These are phyloP conservation scores for Dinomys branickii DNA, from an alignment of 2,113 vertebrate species.

Conservation along the genomic window DNA sequence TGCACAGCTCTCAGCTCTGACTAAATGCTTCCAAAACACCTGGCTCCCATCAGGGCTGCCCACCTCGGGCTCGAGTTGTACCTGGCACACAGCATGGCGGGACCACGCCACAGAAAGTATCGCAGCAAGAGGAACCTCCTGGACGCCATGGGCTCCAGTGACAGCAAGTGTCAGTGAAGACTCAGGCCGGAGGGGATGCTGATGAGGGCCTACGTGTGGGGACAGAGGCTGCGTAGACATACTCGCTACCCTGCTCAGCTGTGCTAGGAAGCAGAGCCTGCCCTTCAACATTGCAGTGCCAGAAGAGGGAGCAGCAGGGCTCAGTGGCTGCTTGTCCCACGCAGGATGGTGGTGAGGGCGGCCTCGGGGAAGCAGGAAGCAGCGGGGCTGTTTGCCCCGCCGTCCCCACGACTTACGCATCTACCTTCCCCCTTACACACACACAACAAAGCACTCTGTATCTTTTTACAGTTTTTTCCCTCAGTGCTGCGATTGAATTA, in stretches of 20 bases:
- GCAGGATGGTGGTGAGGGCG: background rate
- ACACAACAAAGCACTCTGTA: background rate
- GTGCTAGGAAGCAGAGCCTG: background rate
- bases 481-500: background rate
- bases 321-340: background rate
- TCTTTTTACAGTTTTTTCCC: background rate
- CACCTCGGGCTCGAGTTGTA: too few species aligned
- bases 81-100: background rate
- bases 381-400: background rate
- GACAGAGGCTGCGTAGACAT: too few species aligned
- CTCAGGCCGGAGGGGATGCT: background rate
- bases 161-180: background rate
- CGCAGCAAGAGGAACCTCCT: background rate
- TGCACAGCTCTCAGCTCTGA: background rate
- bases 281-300: background rate
- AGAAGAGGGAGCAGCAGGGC: background rate
- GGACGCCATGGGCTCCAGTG: background rate
- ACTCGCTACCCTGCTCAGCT: background rate
- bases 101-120: background rate
- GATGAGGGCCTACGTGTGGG: background rate
- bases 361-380: background rate
- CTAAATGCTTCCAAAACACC: background rate
- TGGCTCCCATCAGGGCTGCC: background rate
- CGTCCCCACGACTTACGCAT: background rate
- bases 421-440: background rate